A percentile compares a stretch with the other conserved stretches of the same genome.
These are phyloP conservation scores for Cryptoblepharus egeriae DNA, from an alignment of 2,797 vertebrate genomes.

Conservation along the genomic window DNA sequence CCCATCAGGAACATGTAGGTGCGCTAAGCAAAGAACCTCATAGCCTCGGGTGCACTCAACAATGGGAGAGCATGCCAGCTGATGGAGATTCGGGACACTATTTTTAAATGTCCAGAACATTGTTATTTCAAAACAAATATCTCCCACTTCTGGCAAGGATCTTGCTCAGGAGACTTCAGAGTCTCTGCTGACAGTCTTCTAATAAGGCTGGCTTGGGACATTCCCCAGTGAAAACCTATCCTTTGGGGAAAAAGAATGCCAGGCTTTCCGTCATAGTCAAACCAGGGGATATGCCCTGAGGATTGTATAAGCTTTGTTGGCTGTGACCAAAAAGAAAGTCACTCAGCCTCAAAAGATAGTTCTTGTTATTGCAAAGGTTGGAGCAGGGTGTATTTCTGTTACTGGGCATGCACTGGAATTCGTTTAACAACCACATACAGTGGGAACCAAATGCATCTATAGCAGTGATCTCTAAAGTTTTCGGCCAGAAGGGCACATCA, in stretches of 20 bases:
- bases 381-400: too few species aligned
- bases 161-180: not conserved
- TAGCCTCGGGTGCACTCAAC: not conserved
- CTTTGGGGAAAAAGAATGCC: conserved; percentile 9
- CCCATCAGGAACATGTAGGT: not conserved
- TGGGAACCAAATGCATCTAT: too few species aligned
- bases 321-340: not conserved
- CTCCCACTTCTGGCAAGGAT: conserved; percentile 1
- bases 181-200: not conserved
- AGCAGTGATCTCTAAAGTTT: too few species aligned
- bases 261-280: not conserved
- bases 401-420: too few species aligned
- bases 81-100: not conserved
- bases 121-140: conserved; percentile 4
- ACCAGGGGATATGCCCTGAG: not conserved
- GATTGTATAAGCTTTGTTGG: fast-evolving
- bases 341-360: not conserved
- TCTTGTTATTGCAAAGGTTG: not conserved
- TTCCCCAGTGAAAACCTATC: not conserved
- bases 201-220: not conserved
- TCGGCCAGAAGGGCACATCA: too few species aligned
- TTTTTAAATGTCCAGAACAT: not conserved
- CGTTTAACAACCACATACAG: too few species aligned
- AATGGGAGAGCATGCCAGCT: not conserved
- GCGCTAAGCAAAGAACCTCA: not conserved